Conservation (phyloP, 2,797 vertebrate species). For the Anguilla anguilla region DNA sequence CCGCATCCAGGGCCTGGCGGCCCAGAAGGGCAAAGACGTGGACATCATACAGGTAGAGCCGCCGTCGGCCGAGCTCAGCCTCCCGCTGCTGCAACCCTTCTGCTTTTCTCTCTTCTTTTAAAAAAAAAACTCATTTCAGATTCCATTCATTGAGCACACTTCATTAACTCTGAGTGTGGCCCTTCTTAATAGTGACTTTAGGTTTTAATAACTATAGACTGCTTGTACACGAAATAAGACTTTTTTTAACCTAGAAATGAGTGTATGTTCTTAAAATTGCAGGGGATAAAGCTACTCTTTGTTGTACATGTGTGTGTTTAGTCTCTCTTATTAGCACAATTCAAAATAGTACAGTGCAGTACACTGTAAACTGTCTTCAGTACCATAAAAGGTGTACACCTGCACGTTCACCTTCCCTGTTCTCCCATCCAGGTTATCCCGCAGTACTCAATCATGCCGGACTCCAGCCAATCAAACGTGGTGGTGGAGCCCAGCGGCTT, state of each 20-base stretch:
- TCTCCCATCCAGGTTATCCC: slow-evolving; percentile 86
- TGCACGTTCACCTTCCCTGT: not conserved
- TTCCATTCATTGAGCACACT: not conserved
- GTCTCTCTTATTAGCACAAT: not conserved
- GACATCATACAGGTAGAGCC: slow-evolving; percentile 74
- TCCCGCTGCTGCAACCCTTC: too few species aligned
- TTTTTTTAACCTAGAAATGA: not conserved
- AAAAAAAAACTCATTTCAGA: not conserved
- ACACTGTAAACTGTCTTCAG: not conserved
- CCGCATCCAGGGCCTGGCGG: slow-evolving; percentile 79
- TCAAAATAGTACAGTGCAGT: not conserved
- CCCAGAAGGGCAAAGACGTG: slow-evolving; percentile 72
- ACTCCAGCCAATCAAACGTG: slow-evolving; percentile 94
- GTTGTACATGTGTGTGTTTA: not conserved
- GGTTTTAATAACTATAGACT: not conserved
- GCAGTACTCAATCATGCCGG: slow-evolving; percentile 94
- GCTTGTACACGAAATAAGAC: not conserved
- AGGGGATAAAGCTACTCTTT: not conserved
- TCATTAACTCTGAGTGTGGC: not conserved
- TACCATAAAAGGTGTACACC: not conserved
- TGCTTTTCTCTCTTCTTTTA: not conserved
- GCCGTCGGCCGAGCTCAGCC: not conserved
- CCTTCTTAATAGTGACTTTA: not conserved
- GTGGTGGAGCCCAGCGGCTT: slow-evolving; percentile 98
- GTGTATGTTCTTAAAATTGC: not conserved